Evolutionary conservation across 2,888 invertebrate genomes (phyloP).

Genomic region (Amorpha juglandis): DNA sequence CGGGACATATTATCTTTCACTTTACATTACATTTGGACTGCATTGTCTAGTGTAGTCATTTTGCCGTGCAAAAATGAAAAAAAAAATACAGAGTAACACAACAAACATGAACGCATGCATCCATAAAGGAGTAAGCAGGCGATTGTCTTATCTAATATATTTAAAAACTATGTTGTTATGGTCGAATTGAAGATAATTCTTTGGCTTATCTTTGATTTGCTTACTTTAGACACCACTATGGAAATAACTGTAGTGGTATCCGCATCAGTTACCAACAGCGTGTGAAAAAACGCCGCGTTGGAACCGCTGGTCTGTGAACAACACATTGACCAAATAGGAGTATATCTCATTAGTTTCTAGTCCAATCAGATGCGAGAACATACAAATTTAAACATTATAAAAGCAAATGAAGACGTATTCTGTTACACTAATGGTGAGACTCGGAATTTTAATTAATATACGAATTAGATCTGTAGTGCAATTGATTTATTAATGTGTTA

Average conservation of each 20-base stretch:
- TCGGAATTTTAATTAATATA: slow-evolving; percentile 39
- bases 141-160: too few relatives aligned
- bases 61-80: too few relatives aligned
- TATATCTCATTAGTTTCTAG: slow-evolving; percentile 37
- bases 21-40: too few relatives aligned
- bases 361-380: slow-evolving; percentile 36
- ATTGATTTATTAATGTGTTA: slow-evolving; percentile 39
- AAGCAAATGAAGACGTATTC: slow-evolving; percentile 42
- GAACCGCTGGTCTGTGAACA: slow-evolving; percentile 33
- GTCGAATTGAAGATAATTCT: too few relatives aligned
- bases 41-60: too few relatives aligned
- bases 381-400: slow-evolving; percentile 34
- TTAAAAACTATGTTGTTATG: too few relatives aligned
- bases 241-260: neutral
- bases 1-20: too few relatives aligned
- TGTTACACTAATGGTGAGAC: slow-evolving; percentile 37
- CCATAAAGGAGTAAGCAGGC: too few relatives aligned
- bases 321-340: slow-evolving; percentile 20
- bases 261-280: neutral
- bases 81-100: too few relatives aligned
- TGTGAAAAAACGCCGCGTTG: slow-evolving; percentile 18
- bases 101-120: too few relatives aligned
- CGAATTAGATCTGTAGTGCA: slow-evolving; percentile 33
- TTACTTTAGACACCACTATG: too few relatives aligned
- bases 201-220: too few relatives aligned